Evolutionary conservation across 2,113 vertebrate species (phyloP), one percentile per base, ranked within the genome.

Genomic region (Chaetodon auriga): DNA sequence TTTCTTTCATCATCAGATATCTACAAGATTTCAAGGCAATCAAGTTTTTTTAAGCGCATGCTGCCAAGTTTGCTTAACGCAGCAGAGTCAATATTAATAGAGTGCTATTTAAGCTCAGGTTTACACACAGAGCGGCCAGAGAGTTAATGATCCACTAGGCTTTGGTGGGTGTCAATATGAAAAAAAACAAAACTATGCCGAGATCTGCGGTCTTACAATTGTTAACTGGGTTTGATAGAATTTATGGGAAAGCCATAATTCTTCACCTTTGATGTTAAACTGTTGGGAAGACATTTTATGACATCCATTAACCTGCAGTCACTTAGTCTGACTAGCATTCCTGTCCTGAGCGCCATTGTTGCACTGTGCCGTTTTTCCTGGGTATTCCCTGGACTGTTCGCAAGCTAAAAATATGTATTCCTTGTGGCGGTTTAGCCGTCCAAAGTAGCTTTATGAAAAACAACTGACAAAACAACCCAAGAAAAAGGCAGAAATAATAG

Each of bases 11-110:
- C 82, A 84, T 83, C 45, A 74, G 49, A 92, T 85, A 91, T 86
- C 84, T 85, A 90, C 87, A 69, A 88, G 86, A 79, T 91, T 93
- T 91, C 81, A 88, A 87, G 68, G 90, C 73, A 92, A 89, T 93
- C 82, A 86, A 92, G 80, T 92, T 82, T 90, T 93, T 93, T 87
- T 74, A 86, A 91, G 87, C 78, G 45, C 86, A 93, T 89, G 84
- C 85, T 65, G 23, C 86, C 15, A 80, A 87, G 93, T 94, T 94
- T 93, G 88, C 90, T 92, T 93, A 89, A 92, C 90, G 91, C 83
- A 92, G 90, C 71, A 90, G 75, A 90, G 92, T 94, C 90, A 95
- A 94, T 93, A 94, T 93, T 91, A 93, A 93, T 90, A 84, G 74
- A 92, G 91, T 90, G 88, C 87, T 87, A 92, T 94, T 94, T 91